Base-by-base conservation (phyloP, 2,888 invertebrate species). In the Lasiommata megera region DNA sequence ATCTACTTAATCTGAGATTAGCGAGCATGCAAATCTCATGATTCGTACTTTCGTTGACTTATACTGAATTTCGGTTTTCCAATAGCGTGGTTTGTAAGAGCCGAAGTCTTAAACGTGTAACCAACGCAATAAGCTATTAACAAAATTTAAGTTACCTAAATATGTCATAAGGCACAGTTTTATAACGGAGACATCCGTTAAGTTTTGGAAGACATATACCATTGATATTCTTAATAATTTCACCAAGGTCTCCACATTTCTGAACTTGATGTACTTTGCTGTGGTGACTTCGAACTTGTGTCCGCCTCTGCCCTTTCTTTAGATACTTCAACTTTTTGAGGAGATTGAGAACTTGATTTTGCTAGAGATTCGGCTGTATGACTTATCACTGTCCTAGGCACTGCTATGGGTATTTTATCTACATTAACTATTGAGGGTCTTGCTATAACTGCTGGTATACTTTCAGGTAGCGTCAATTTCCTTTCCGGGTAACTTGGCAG, bases 241-340 rank as follows among this genome's bases (percentile, higher is more conserved):
- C 52, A 62, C 89, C 89, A 90, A 8, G 90, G 90, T 36, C 90
- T 72, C 90, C 90, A 90, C 88, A 90, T 84, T 58, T 88, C 88
- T 0, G 79, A 64, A 60, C 76, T 73, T 0, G 86, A 82, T 1
- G 83, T 66, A 1, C 87, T 82, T 61, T 86, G 88, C 43, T 73
- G 74, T 0, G 88, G 84, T 1, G 88, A 82, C 28, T 73, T 80
- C 0, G 87, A 76, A 59, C 80, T 80, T 0, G 77, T 76, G 18
- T 82, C 82, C 0, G 76, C 77, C 63, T 84, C 84, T 1, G 61
- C 63, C 36, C 75, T 76, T 2, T 68, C 64, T 40, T 68, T 67
- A 0, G 51, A 58, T 28, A 57, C 59, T 29, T 46, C 61, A 16
- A 41, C 44, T 16, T 57, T 59, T 6, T 14, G 38, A 17, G 51